Percentiles rank a stretch among this genome's conserved stretches.
Evolutionary conservation across 2,888 invertebrate genomes (phyloP).

Genomic region (Pristionchus exspectatus): DNA sequence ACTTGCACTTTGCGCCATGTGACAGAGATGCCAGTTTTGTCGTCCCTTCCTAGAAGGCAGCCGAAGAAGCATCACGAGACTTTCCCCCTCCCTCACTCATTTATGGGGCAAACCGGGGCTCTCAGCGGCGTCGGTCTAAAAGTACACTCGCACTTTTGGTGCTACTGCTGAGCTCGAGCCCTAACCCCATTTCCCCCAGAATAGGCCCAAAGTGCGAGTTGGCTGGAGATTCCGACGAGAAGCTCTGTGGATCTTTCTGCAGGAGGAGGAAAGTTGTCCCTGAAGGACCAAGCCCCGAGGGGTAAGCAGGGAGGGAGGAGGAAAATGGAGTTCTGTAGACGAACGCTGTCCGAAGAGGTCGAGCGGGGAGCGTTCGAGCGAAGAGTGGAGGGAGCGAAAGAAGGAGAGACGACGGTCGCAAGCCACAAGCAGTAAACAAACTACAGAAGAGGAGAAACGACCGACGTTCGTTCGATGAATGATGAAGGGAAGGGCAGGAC

Average conservation of each 20-base stretch:
- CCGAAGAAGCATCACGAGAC: constrained; percentile 11
- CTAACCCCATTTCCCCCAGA: background rate
- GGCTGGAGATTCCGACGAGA: background rate
- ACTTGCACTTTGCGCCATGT: constrained; percentile 12
- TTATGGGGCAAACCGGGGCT: constrained; percentile 1
- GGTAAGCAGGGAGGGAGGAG: background rate
- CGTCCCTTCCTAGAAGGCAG: background rate
- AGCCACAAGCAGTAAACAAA: constrained; percentile 17
- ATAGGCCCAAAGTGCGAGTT: constrained; percentile 2
- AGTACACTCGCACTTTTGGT: constrained; percentile 24
- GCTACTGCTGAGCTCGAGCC: background rate
- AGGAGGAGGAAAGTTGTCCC: constrained; percentile 10
- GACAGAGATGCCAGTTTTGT: background rate
- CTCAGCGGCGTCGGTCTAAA: background rate
- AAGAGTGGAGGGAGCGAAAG: background rate
- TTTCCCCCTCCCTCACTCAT: constrained; percentile 24
- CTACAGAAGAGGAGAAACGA: constrained; percentile 34
- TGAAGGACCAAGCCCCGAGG: background rate
- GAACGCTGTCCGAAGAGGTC: constrained; percentile 38
- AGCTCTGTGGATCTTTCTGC: background rate
- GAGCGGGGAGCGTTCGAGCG: background rate
- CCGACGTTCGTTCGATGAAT: constrained; percentile 11
- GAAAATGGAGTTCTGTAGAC: constrained; percentile 1
- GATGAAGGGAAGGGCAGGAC: constrained; percentile 7
- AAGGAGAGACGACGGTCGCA: background rate